Evolutionary conservation across 2,113 vertebrate genomes (phyloP), one percentile per base, ranked within the genome.

Genomic region (Hystrix cristata): DNA sequence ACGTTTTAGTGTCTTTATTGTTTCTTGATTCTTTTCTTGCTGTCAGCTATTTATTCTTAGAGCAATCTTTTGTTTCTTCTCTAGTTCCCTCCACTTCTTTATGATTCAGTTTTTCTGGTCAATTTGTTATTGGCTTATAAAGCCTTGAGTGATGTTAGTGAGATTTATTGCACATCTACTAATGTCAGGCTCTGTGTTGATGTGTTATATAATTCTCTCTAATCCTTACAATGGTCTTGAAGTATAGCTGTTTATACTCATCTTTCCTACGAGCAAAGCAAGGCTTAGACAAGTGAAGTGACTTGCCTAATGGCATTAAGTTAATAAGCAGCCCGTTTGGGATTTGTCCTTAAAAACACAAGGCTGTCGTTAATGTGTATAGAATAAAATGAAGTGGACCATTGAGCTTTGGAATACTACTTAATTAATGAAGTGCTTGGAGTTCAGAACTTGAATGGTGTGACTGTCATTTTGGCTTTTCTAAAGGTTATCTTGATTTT

Each of bases 51-150:
- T 72, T 62, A 55, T 57, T 91, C 31, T n/a, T 59, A 19, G 60
- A 27, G 34, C 38, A 87, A 0, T 65, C 69, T 59, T 92, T 76
- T 69, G n/a, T 65, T 34, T 60, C 27, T 69, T 65, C 12, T 10
- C 4, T 2, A 8, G 8, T 12, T 9, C 11, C 79, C 15, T 16
- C 34, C 23, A 31, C 65, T 43, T 46, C 46, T 13, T 87, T 91
- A 85, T 72, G 80, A 62, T 91, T 88, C n/a, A 16, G 46, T 69
- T 80, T 92, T 92, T 80, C 25, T 89, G 27, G 87, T 83, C 5
- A 67, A 43, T 76, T 94, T 92, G 13, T 48, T 48, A 38, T 34
- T 69, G 72, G 15, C 38, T 89, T 94, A 3, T 48, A 82, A 93
- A 79, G 38, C 19, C 48, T 76, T 0, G 87, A 76, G 83, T 78